A percentile compares a stretch with the other conserved stretches of the same genome.
Evolutionary conservation across 2,888 invertebrate genomes (phyloP).

Genomic region (Drosophila nigricruria): DNA sequence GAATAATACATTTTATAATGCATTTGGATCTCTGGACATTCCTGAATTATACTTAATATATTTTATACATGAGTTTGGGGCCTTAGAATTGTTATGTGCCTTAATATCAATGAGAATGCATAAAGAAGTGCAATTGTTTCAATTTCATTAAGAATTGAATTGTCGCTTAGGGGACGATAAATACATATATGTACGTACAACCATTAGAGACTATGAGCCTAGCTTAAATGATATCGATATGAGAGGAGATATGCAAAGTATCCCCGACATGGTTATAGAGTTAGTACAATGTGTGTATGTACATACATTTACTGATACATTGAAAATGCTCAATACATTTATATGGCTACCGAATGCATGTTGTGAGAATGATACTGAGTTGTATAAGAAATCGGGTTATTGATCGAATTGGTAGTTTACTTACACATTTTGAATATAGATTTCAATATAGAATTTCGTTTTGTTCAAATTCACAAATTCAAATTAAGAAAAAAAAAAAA

Average conservation of each 20-base stretch:
- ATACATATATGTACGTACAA: conserved; percentile 6
- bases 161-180: conserved; percentile 8
- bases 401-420: conserved; percentile 66
- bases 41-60: neutral
- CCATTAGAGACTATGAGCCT: conserved; percentile 17
- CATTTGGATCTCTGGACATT: neutral
- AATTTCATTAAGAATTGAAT: conserved; percentile 5
- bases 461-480: conserved; percentile 67
- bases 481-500: conserved; percentile 61
- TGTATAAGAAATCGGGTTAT: conserved; percentile 14
- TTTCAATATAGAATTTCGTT: conserved; percentile 53
- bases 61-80: neutral
- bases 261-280: conserved; percentile 2
- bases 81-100: neutral
- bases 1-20: no score
- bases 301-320: conserved; percentile 5
- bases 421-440: conserved; percentile 75
- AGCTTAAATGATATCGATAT: conserved; percentile 3
- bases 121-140: conserved; percentile 8
- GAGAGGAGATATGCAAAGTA: neutral
- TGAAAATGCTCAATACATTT: conserved; percentile 8
- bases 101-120: conserved; percentile 11
- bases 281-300: conserved; percentile 11
- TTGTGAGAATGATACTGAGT: conserved; percentile 24
- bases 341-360: conserved; percentile 26